Evolutionary conservation across 2,888 invertebrate genomes (phyloP), one percentile per base, ranked within the genome.

Genomic region (Galeruca laticollis): DNA sequence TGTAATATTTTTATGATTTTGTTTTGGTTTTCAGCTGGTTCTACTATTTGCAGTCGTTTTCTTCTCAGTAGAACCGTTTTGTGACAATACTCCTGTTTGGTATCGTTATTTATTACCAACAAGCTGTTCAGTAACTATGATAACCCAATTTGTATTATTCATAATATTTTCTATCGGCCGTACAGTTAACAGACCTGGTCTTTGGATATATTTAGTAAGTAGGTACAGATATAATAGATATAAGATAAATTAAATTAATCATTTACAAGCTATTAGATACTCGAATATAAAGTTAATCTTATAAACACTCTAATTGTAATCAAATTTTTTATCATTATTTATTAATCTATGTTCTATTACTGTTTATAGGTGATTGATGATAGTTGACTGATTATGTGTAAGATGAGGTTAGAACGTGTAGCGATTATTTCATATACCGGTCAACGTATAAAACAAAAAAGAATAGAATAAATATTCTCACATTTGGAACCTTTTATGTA

Each of bases 131-230:
- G 13, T 73, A 31, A 74, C 57, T 43, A 62, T 75, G n/a, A 18
- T 60, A 5, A 62, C 71, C 10, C 74, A 76, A 37, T 64, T 77
- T 13, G 15, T 63, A 9, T 57, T 77, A 2, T 73, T 75, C 64
- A 26, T 77, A 9, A 35, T 76, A 31, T 77, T 78, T 70, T 72
- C 76, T 20, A 61, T 74, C 37, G 78, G 78, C 26, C 40, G 47
- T 37, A 74, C 75, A 15, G 66, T 70, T 13, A 75, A 69, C 15
- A 68, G 72, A 60, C 76, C 78, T 49, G 76, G 73, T 21, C 51
- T 57, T 21, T 78, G 78, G 78, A 77, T 78, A 43, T 67, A 73
- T 57, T 18, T 60, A 54, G 77, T 77, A 72, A 73, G 68, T 66
- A 26, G 20, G 61, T 40, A 47, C 3, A 9, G 8, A 18, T 15